Conservation (phyloP, 2,113 vertebrate species). For the Oryzias javanicus region DNA sequence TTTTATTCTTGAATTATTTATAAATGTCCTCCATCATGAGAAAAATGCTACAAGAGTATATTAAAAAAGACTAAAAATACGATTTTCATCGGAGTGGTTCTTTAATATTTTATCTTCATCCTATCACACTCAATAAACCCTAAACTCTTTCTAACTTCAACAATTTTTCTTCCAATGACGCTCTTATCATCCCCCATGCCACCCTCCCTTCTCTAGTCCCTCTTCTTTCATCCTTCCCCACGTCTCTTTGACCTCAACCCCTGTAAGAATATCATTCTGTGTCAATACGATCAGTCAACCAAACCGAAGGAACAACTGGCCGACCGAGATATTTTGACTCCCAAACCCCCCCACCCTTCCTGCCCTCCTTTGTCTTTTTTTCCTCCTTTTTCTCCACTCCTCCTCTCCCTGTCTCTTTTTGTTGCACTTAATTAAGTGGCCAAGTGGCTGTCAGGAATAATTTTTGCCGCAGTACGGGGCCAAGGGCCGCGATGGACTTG, state of each 20-base stretch:
- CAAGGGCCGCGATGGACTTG: conserved; percentile 86
- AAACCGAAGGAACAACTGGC: conserved; percentile 82
- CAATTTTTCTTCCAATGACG: conserved; percentile 25
- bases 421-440: conserved; percentile 98
- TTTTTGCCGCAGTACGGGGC: conserved; percentile 82
- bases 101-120: conserved; percentile 30
- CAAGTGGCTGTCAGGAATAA: conserved; percentile 99
- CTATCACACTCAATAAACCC: background rate
- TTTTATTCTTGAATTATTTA: no score
- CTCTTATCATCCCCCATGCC: conserved; percentile 12
- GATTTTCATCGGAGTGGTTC: no score
- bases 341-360: conserved; percentile 48
- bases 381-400: conserved; percentile 36
- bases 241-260: conserved; percentile 61
- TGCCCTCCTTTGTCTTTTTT: conserved; percentile 14
- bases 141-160: conserved; percentile 15
- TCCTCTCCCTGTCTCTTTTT: conserved; percentile 58
- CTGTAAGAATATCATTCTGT: conserved; percentile 92
- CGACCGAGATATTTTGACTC: conserved; percentile 87
- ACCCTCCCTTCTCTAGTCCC: background rate
- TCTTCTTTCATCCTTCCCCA: background rate
- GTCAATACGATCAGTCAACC: conserved; percentile 92
- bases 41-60: no score
- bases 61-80: no score
- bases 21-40: no score